phyloP scores from a whole-genome alignment of 2,888 invertebrate genomes.

The Gonocerus acuteangulatus region DNA sequence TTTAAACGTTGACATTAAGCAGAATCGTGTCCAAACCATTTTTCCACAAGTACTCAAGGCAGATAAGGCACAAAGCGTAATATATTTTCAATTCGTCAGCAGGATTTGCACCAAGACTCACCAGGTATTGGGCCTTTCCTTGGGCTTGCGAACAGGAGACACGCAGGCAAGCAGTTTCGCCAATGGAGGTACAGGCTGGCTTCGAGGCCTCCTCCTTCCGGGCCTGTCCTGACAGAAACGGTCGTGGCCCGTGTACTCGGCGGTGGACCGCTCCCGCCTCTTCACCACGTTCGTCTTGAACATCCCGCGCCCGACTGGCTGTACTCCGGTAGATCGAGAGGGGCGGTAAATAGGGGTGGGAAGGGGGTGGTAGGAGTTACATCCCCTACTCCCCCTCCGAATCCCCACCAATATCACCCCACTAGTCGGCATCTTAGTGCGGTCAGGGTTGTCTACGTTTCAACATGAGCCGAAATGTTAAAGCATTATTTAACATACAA shows the following conservation, averaged over 20 bases:
- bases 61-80: too few relatives aligned
- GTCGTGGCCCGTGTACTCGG: conserved; percentile 61
- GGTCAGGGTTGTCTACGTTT: too few relatives aligned
- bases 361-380: background rate
- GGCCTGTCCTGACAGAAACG: conserved; percentile 66
- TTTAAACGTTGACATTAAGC: too few relatives aligned
- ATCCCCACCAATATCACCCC: background rate
- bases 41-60: too few relatives aligned
- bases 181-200: conserved; percentile 9
- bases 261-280: conserved; percentile 35
- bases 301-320: conserved; percentile 20
- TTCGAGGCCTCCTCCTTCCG: conserved; percentile 26
- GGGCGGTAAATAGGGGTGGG: too few relatives aligned
- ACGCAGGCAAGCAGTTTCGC: conserved; percentile 14
- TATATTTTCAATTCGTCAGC: too few relatives aligned
- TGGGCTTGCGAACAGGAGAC: conserved; percentile 8
- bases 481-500: too few relatives aligned
- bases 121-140: conserved; percentile 16
- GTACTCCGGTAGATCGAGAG: background rate
- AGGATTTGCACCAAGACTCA: too few relatives aligned
- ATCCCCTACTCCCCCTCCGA: conserved; percentile 10
- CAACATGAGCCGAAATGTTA: too few relatives aligned
- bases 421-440: background rate
- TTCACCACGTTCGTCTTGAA: conserved; percentile 29
- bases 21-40: too few relatives aligned